Conservation (phyloP, 2,888 invertebrate species). For the Chaetogeoica ovagalla region DNA sequence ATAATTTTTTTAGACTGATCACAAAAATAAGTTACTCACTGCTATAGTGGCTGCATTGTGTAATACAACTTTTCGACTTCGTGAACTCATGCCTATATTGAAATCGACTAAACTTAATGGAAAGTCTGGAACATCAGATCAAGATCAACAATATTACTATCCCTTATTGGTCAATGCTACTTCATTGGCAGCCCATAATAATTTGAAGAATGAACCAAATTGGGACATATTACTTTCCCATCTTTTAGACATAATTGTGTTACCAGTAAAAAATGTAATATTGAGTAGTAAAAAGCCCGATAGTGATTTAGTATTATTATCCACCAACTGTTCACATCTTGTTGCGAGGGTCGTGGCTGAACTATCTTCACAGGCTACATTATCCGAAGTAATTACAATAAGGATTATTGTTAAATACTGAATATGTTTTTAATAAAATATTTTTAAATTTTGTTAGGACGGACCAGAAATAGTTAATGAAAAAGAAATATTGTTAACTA, state of each 20-base stretch:
- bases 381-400: conserved; percentile 67
- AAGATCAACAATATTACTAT: conserved; percentile 71
- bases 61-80: conserved; percentile 73
- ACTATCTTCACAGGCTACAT: conserved; percentile 77
- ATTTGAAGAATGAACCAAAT: conserved; percentile 40
- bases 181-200: conserved; percentile 11
- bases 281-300: conserved; percentile 35
- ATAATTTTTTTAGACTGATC: conserved; percentile 58
- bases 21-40: conserved; percentile 64
- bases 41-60: conserved; percentile 85
- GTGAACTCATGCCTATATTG: conserved; percentile 75
- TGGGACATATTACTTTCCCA: conserved; percentile 67
- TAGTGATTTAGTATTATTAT: conserved; percentile 59
- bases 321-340: conserved; percentile 75
- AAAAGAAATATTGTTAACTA: conserved; percentile 75
- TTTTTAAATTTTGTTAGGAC: conserved; percentile 60
- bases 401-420: background rate
- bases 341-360: conserved; percentile 84
- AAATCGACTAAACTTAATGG: conserved; percentile 22
- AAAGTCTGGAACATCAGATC: conserved; percentile 57
- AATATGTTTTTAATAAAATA: background rate
- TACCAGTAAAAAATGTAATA: conserved; percentile 68
- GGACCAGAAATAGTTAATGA: conserved; percentile 76
- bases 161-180: conserved; percentile 71
- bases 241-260: conserved; percentile 77